Conservation (phyloP, 2,888 invertebrate genomes). For the Papilio protenor region DNA sequence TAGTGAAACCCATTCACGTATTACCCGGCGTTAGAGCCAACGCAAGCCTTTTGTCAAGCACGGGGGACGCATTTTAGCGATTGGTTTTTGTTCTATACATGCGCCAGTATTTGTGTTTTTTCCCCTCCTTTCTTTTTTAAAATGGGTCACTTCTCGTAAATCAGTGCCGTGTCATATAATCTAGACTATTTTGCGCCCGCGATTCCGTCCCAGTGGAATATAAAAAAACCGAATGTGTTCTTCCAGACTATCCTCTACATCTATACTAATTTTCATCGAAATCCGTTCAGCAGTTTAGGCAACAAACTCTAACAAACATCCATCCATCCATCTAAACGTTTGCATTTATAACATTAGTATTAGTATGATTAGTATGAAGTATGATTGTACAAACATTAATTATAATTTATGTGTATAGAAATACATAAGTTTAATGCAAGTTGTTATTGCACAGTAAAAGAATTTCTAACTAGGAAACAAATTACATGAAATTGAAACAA, state of each 20-base stretch:
- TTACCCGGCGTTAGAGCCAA: constrained; percentile 12
- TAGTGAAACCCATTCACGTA: constrained; percentile 17
- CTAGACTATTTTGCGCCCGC: background rate
- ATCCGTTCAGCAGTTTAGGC: too few species aligned
- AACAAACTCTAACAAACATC: too few species aligned
- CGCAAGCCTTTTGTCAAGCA: constrained; percentile 1
- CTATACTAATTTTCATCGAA: too few species aligned
- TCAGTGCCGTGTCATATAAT: background rate
- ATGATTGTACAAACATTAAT: background rate
- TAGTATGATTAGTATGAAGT: too few species aligned
- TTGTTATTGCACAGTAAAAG: background rate
- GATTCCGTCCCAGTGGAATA: too few species aligned
- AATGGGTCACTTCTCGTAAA: constrained; percentile 9
- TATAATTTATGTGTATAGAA: background rate
- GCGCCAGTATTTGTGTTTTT: constrained; percentile 14
- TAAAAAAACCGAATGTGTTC: too few species aligned
- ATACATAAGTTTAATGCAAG: background rate
- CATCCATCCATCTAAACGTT: too few species aligned
- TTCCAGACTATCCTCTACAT: too few species aligned
- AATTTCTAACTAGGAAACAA: background rate
- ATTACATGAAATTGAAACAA: background rate
- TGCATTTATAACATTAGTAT: too few species aligned
- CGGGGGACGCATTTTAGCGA: constrained; percentile 25
- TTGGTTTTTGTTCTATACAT: constrained; percentile 20
- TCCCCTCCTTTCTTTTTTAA: background rate